Evolutionary conservation across 1,140 invertebrate species (phyloP), one percentile per base, ranked within the genome.

Genomic region (Drosophila ambigua): DNA sequence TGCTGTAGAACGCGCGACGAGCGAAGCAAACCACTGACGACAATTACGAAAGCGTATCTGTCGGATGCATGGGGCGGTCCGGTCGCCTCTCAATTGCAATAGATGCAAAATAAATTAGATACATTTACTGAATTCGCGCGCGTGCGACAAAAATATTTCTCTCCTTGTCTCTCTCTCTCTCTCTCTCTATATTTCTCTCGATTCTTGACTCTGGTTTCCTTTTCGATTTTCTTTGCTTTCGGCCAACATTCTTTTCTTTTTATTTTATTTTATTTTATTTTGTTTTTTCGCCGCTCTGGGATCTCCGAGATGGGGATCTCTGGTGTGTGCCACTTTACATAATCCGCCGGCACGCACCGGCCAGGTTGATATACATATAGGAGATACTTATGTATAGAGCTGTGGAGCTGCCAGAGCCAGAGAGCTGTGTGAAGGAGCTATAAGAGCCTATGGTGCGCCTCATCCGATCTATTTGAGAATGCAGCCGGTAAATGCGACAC

Each of bases 21-120:
- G 61, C 67, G 60, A 61, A 64, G 5, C 49, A 50, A 51, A 79
- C 69, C 77, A 44, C 55, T 58, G 64, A 62, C 49, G 65, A 48
- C 64, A 85, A 74, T 69, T 77, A 74, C 60, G 57, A 52, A 61
- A 51, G 61, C 59, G 80, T 84, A 77, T 85, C 82, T 85, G 62
- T 43, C 58, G 77, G 72, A 72, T 83, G 65, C 75, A 63, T 66
- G 50, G 52, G 67, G 55, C 52, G 66, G 13, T 6, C 28, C 23
- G 23, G 44, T 61, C 59, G 61, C 48, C 54, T 52, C 83, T 79
- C 83, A 83, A 87, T 87, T 87, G 83, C 83, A 64, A 87, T 82
- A 73, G 75, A 88, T 87, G 83, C 83, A 73, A 88, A 83, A 87
- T 83, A 83, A 83, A 87, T 88, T 88, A 77, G 76, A 64, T 68